phyloP scores from a whole-genome alignment of 2,888 invertebrate genomes.

The Temnothorax ravouxi region DNA sequence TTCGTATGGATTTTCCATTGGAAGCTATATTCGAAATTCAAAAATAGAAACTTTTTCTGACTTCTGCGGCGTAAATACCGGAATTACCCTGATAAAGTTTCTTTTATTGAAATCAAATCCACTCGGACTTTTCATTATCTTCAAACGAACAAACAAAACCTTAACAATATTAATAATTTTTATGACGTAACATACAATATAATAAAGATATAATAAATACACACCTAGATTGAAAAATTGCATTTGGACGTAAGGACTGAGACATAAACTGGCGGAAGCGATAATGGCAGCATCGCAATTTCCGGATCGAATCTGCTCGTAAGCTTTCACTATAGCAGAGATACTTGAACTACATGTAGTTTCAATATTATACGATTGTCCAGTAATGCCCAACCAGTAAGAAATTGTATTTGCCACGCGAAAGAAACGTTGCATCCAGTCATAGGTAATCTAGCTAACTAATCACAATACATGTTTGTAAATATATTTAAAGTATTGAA shows the following conservation, averaged over 20 bases:
- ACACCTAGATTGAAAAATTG: neutral
- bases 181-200: no score
- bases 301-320: neutral
- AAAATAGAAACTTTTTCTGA: no score
- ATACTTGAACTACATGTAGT: conserved; percentile 1
- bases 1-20: no score
- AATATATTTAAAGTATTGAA: no score
- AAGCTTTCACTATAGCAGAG: conserved; percentile 59
- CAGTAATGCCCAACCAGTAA: conserved; percentile 90
- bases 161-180: no score
- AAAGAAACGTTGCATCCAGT: conserved; percentile 93
- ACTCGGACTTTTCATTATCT: no score
- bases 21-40: no score
- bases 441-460: conserved; percentile 91
- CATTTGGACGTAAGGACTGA: neutral
- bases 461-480: conserved; percentile 82
- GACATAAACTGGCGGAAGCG: neutral
- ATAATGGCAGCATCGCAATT: neutral
- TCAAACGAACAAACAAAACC: no score
- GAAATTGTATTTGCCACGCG: conserved; percentile 97
- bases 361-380: neutral
- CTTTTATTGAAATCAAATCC: no score
- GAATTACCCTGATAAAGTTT: no score
- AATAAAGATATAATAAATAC: neutral
- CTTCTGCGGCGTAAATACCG: no score